phyloP scores from a whole-genome alignment of 2,888 invertebrate genomes.

The Leucania comma region DNA sequence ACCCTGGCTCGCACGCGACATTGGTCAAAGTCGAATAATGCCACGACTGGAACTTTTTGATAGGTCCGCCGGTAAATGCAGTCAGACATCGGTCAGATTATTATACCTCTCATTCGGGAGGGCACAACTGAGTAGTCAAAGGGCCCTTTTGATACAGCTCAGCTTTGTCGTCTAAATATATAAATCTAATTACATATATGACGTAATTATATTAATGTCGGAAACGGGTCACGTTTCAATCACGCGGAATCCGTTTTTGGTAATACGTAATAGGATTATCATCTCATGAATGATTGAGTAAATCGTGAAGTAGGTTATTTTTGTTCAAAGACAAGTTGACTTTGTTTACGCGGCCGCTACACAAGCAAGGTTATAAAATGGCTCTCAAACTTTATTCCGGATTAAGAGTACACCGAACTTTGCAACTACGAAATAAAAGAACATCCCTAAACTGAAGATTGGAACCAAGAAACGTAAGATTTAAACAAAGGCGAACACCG shows the following conservation, averaged over 20 bases:
- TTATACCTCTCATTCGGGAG: slow-evolving; percentile 72
- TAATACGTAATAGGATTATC: slow-evolving; percentile 54
- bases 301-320: slow-evolving; percentile 21
- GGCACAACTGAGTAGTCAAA: slow-evolving; percentile 81
- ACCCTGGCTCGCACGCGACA: slow-evolving; percentile 72
- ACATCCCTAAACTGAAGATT: slow-evolving; percentile 36
- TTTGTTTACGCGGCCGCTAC: slow-evolving; percentile 8
- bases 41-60: slow-evolving; percentile 79
- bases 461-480: slow-evolving; percentile 57
- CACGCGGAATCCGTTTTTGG: slow-evolving; percentile 54
- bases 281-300: slow-evolving; percentile 43
- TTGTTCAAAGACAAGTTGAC: slow-evolving; percentile 9
- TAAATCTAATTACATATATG: slow-evolving; percentile 67
- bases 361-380: slow-evolving; percentile 1
- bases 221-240: slow-evolving; percentile 56
- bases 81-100: slow-evolving; percentile 74
- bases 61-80: slow-evolving; percentile 69
- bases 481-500: slow-evolving; percentile 63
- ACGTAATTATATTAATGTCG: slow-evolving; percentile 68
- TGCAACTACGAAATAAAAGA: slow-evolving; percentile 41
- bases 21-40: slow-evolving; percentile 80
- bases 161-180: slow-evolving; percentile 61
- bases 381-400: not conserved
- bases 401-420: slow-evolving; percentile 41
- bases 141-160: slow-evolving; percentile 76